Base-by-base conservation (phyloP, 1,140 invertebrate species). In the Copidosoma floridanum region DNA sequence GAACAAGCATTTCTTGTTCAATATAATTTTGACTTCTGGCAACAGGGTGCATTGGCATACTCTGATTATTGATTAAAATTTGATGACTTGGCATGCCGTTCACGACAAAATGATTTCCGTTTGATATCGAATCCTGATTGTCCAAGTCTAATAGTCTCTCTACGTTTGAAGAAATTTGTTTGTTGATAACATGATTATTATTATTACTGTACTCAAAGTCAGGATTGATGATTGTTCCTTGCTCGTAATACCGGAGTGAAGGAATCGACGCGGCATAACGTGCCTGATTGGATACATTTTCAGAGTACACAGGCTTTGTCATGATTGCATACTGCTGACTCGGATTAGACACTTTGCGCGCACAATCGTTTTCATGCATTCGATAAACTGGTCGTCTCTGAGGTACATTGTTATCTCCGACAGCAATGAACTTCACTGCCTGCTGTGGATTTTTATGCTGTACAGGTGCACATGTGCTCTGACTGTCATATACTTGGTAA, bases 361-460 rank as follows among this genome's bases (percentile, higher is more conserved):
- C 21, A 37, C n/a, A n/a, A n/a, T n/a, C n/a, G n/a, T n/a, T n/a
- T n/a, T n/a, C n/a, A n/a, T n/a, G n/a, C n/a, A n/a, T n/a, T n/a
- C n/a, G n/a, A 23, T 59, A 65, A 57, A 65, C 47, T 27, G 64
- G 60, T 6, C 37, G 52, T 38, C 57, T 62, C 32, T 58, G 59
- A 20, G 60, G 56, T 35, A 55, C 27, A 46, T 38, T 18, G 7
- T 66, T 55, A 37, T 58, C 57, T 40, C 65, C 69, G 0, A 66
- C 16, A 20, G 68, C 68, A 16, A 67, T 38, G 40, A 59, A 71
- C 32, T 71, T 71, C 8, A 56, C 18, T n/a, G 69, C 68, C 43
- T 70, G 70, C 12, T 29, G 16, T 18, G 50, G 5, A 56, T 29
- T 47, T 65, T 57, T 51, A 14, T 43, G 40, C 7, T 62, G 46